Evolutionary conservation across 2,797 vertebrate species (phyloP).

Genomic region (Serranus cabrilla): DNA sequence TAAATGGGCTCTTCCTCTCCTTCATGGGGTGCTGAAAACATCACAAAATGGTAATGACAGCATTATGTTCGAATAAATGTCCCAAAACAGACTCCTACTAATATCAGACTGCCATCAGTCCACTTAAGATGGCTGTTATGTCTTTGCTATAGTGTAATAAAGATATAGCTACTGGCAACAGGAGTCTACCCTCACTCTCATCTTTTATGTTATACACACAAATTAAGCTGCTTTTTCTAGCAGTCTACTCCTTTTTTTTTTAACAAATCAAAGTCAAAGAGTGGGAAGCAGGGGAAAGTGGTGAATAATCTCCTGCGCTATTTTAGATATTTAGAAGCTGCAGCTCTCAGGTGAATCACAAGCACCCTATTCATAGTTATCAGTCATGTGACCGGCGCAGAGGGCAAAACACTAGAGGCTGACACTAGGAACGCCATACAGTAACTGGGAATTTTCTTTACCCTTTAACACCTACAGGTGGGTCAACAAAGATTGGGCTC

Average conservation of each 20-base stretch:
- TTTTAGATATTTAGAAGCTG: slow-evolving; percentile 32
- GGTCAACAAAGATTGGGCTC: no score
- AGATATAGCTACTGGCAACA: slow-evolving; percentile 40
- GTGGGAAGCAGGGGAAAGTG: slow-evolving; percentile 8
- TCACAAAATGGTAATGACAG: slow-evolving; percentile 41
- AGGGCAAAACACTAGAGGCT: no score
- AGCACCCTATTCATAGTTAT: slow-evolving; percentile 28
- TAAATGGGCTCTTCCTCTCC: slow-evolving; percentile 34
- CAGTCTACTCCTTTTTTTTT: not conserved
- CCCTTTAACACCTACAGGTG: no score
- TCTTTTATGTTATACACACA: slow-evolving; percentile 30
- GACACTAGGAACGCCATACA: no score
- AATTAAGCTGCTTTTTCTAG: slow-evolving; percentile 14
- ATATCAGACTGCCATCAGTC: slow-evolving; percentile 46
- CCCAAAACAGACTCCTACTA: slow-evolving; percentile 40
- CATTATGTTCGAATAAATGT: slow-evolving; percentile 55
- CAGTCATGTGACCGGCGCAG: not conserved
- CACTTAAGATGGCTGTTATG: slow-evolving; percentile 48
- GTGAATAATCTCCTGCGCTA: slow-evolving; percentile 34
- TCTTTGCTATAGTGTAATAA: slow-evolving; percentile 32
- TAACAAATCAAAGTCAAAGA: slow-evolving; percentile 28
- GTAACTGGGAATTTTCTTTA: no score
- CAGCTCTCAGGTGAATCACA: slow-evolving; percentile 42
- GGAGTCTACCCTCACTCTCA: not conserved
- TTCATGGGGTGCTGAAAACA: slow-evolving; percentile 36